Evolutionary conservation across 2,888 invertebrate species (phyloP), one percentile per base, ranked within the genome.

Genomic region (Drosophila borealis): DNA sequence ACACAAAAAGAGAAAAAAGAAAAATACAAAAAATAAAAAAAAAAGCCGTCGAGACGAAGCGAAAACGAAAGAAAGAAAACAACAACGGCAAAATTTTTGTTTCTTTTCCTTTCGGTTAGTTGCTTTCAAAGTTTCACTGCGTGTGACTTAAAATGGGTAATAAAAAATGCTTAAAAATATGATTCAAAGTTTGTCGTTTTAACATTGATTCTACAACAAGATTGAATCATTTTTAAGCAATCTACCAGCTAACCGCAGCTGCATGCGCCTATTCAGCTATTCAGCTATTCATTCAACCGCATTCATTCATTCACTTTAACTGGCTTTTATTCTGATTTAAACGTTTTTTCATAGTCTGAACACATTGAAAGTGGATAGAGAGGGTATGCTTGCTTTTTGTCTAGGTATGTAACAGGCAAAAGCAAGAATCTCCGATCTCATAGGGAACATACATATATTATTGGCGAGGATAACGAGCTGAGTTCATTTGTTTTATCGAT

Each of bases 121-220:
- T 68, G 78, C 41, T 62, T 62, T 69, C 33, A 64, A 59, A 62
- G 81, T 78, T 84, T 84, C 78, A 78, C 78, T 57, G 29, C 29
- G 29, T 8, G 29, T 8, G n/a, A 54, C 65, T 49, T 34, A 34
- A 54, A 36, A 13, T 45, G 25, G 4, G 25, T 4, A 25, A 29
- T 34, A 34, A 25, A 19, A 37, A 49, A 46, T 36, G 13, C 13
- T 2, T 8, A 8, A 8, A 29, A 29, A 2, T 29, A 29, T 29
- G 11, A 13, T 14, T 9, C 9, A 44, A 25, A 10, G 34, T 5
- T 21, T 41, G 25, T 39, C 37, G 13, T 45, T 53, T 36, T 13
- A 39, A 13, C 39, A 49, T 13, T 11, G 9, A 29, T 72, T 59
- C 37, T 29, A 36, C 29, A 29, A 21, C 19, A 29, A 13, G 44